Conservation (phyloP, 2,797 vertebrate genomes). For the Liparis tanakae region DNA sequence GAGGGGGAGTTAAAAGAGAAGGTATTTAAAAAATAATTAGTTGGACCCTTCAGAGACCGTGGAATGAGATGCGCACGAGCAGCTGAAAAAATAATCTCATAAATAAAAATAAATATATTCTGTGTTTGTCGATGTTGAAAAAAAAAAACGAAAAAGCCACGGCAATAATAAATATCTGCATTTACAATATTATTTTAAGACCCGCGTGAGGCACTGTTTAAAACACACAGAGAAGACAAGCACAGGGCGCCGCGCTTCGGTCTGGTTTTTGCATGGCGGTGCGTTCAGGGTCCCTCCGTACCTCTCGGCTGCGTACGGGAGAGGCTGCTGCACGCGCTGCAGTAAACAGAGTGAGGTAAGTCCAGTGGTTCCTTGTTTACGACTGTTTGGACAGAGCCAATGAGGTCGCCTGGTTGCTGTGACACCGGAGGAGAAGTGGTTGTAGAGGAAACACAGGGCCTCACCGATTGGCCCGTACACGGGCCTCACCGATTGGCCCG, state of each 20-base stretch:
- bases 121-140: slow-evolving; percentile 58
- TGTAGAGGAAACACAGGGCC: slow-evolving; percentile 65
- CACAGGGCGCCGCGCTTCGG: slow-evolving; percentile 68
- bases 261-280: slow-evolving; percentile 93
- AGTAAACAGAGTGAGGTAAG: slow-evolving; percentile 78
- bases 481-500: slow-evolving; percentile 70
- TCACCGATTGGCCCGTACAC: slow-evolving; percentile 74
- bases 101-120: slow-evolving; percentile 86
- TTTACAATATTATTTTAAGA: slow-evolving; percentile 79
- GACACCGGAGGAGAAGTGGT: slow-evolving; percentile 66
- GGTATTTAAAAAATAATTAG: slow-evolving; percentile 74
- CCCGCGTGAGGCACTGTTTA: slow-evolving; percentile 73
- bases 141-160: slow-evolving; percentile 64
- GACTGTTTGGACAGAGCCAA: slow-evolving; percentile 73
- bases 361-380: slow-evolving; percentile 69
- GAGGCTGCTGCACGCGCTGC: slow-evolving; percentile 58
- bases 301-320: slow-evolving; percentile 45
- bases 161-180: slow-evolving; percentile 82
- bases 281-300: slow-evolving; percentile 73
- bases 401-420: slow-evolving; percentile 82
- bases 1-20: too few species aligned
- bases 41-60: slow-evolving; percentile 82
- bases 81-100: slow-evolving; percentile 76
- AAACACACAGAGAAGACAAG: slow-evolving; percentile 38
- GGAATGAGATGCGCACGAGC: slow-evolving; percentile 79